Evolutionary conservation across 2,888 invertebrate species (phyloP), one percentile per base, ranked within the genome.

Genomic region (Mythimna ferrago): DNA sequence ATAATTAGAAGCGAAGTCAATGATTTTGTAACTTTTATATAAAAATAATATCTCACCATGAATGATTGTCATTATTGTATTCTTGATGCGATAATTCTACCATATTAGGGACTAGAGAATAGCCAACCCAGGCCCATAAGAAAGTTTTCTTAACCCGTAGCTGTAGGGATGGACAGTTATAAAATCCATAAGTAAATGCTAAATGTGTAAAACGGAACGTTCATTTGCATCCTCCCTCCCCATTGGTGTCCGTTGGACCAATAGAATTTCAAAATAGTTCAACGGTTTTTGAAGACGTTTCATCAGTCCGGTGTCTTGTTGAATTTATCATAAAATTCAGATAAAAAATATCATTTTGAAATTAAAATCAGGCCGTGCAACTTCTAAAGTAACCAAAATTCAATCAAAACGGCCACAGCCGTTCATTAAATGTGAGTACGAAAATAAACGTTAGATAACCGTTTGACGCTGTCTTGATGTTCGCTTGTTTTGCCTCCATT

Each of bases 401-500:
- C 80, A 79, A 84, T 78, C 71, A 86, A 92, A 93, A 93, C 95
- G 95, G 95, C 95, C 72, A 80, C 84, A 78, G 91, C 93, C 92
- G 92, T 91, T 84, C 83, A 88, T 81, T 87, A 87, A 85, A 84
- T 85, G 95, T 95, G 84, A 95, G 96, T 96, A 93, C 82, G 75
- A 68, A 72, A 82, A 86, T 67, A 81, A 48, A 79, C 82, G 84
- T 89, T 90, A 85, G 78, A 87, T 87, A 84, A 86, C 86, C 87
- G 86, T 89, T 90, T 90, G 92, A 92, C 90, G 93, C 92, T 90
- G 88, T 84, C 85, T 85, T 89, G 93, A 93, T 91, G 89, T 93
- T 96, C 95, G 93, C 91, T 96, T 96, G 95, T 96, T 95, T 95
- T 95, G 94, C 94, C 94, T 94, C 95, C 95, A 95, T 96, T 95